A percentile compares a stretch with the other conserved stretches of the same genome.
phyloP scores from a whole-genome alignment of 1,140 invertebrate species.

The Procambarus virginalis region DNA sequence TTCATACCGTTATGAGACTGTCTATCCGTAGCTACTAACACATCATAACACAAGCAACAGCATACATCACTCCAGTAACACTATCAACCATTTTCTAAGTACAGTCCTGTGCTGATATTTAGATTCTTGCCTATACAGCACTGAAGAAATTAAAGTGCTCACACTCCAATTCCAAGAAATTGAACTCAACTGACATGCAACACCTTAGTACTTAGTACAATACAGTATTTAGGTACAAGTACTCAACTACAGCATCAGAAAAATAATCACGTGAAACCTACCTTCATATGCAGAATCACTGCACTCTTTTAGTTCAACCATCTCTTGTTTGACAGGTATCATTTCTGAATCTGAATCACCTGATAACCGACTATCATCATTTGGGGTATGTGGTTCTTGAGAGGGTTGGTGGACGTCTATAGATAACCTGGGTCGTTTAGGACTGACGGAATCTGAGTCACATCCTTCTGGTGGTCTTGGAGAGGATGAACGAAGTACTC shows the following conservation, averaged over 20 bases:
- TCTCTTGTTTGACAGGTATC: constrained; percentile 70
- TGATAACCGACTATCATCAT: constrained; percentile 70
- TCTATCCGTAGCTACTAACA: too few relatives aligned
- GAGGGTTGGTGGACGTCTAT: constrained; percentile 57
- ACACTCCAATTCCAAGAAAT: too few relatives aligned
- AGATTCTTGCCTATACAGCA: too few relatives aligned
- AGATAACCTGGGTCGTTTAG: constrained; percentile 67
- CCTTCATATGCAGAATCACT: constrained; percentile 56
- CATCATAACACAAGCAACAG: too few relatives aligned
- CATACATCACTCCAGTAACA: too few relatives aligned
- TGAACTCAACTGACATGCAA: too few relatives aligned
- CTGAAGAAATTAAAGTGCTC: too few relatives aligned
- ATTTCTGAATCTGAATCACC: constrained; percentile 78
- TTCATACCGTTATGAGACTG: too few relatives aligned
- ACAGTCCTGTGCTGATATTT: too few relatives aligned
- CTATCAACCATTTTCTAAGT: too few relatives aligned
- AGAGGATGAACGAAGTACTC: constrained; percentile 63
- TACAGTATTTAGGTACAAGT: too few relatives aligned
- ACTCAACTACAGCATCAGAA: not conserved
- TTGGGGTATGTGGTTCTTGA: constrained; percentile 66
- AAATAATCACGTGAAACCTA: not conserved
- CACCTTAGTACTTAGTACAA: too few relatives aligned
- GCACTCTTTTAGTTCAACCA: constrained; percentile 70
- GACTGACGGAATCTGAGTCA: constrained; percentile 73
- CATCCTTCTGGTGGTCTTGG: constrained; percentile 63